phyloP scores from a whole-genome alignment of 2,113 vertebrate genomes.

The Phainopepla nitens region DNA sequence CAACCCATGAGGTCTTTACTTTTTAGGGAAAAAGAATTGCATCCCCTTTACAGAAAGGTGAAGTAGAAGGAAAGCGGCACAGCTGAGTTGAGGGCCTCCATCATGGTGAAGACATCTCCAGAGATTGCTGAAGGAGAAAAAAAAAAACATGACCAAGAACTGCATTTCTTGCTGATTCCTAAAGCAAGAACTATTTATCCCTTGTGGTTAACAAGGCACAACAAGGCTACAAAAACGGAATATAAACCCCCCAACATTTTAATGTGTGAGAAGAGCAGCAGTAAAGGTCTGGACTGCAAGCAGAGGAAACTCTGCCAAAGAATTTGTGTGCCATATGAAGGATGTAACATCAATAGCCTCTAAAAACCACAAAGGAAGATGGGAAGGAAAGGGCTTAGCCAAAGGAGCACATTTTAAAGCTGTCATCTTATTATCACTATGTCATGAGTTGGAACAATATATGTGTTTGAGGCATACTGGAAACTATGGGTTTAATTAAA shows the following conservation, averaged over 20 bases:
- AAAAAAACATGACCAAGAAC: neutral
- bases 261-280: conserved; percentile 7
- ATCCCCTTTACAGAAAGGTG: neutral
- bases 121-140: neutral
- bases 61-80: neutral
- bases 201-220: conserved; percentile 14
- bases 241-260: neutral
- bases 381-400: conserved; percentile 23
- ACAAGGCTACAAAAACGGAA: conserved; percentile 16
- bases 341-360: conserved; percentile 19
- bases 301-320: conserved; percentile 29
- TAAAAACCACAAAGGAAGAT: neutral
- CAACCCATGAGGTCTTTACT: neutral
- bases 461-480: neutral
- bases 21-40: neutral
- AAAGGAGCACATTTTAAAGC: conserved; percentile 21
- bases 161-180: neutral
- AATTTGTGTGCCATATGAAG: conserved; percentile 30
- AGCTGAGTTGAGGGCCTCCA: neutral
- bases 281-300: neutral
- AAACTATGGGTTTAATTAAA: conserved; percentile 14
- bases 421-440: conserved; percentile 51
- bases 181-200: neutral
- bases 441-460: conserved; percentile 17
- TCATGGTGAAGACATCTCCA: neutral